Base-by-base conservation (phyloP, 2,797 vertebrate genomes). In the Rhinella marina region DNA sequence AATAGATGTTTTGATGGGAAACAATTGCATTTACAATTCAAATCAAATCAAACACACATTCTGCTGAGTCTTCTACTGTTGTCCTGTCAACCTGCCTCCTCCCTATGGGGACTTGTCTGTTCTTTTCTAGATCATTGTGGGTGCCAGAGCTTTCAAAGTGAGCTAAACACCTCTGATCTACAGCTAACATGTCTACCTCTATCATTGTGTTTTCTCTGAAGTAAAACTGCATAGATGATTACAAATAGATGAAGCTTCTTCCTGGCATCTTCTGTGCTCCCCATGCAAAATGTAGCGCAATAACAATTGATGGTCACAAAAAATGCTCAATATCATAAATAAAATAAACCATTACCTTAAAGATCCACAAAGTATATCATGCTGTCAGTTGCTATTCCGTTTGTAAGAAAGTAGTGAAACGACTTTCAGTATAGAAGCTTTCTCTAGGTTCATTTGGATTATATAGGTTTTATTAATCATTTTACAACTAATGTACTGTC, bases 21-120 rank as follows among this genome's bases (percentile, higher is more conserved):
- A 89, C 88, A 86, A 89, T 89, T 86, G 59, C 80, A 89, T 89
- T 89, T 86, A 89, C 88, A 89, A 89, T 89, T 89, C 84, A 89
- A 89, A 89, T 86, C 84, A 89, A 86, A 86, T 89, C 88, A 89
- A 82, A 89, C 76, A 88, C 83, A 89, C 72, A 82, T 86, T 86
- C 72, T 89, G 88, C 88, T 89, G 84, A 89, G 78, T 86, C 77
- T 88, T 86, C 59, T 57, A 77, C 21, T 86, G 85, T 82, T 86
- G 88, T 89, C 88, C 88, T 89, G 88, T 89, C 88, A 89, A 70
- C 80, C 62, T 57, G 59, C 80, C 88, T 89, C 88, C 88, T 89
- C 88, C 84, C 88, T 89, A 78, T 89, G 88, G 88, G 88, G 84
- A 89, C 88, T 86, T 89, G 84, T 89, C 84, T 89, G 84, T 89